Evolutionary conservation across 2,113 vertebrate genomes (phyloP).

Genomic region (Ovibos moschatus): DNA sequence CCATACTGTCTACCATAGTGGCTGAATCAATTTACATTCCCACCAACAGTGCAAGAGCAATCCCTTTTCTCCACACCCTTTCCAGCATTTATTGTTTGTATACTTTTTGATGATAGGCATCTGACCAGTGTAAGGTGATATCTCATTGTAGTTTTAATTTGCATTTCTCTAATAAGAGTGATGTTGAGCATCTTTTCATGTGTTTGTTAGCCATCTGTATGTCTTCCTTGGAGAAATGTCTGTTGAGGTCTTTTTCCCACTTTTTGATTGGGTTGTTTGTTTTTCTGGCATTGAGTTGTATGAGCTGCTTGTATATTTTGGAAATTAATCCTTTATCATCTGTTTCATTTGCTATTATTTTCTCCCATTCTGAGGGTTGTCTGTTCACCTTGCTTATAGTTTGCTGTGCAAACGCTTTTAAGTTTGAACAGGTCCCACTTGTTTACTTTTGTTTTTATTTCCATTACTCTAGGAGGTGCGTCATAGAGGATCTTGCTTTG

Average conservation of each 20-base stretch:
- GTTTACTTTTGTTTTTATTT: no score
- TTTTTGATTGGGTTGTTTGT: not conserved
- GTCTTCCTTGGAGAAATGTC: not conserved
- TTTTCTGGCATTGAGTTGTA: not conserved
- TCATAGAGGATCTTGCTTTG: no score
- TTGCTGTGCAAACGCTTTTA: no score
- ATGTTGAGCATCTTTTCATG: not conserved
- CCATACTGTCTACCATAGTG: not conserved
- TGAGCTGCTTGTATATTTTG: not conserved
- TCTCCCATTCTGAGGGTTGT: no score
- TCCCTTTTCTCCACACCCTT: not conserved
- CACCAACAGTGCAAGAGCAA: not conserved
- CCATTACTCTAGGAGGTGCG: no score
- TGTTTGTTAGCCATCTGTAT: not conserved
- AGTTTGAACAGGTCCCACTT: no score
- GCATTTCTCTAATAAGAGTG: not conserved
- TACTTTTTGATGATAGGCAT: not conserved
- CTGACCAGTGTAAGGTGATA: not conserved
- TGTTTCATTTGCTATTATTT: not conserved
- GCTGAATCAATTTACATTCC: not conserved
- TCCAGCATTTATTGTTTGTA: not conserved
- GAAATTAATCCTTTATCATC: not conserved
- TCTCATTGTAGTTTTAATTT: not conserved
- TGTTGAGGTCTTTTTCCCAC: not conserved
- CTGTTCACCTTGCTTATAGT: no score